A percentile compares a stretch with the other conserved stretches of the same genome.
Conservation (phyloP, 2,113 vertebrate genomes). For the Danio rerio region DNA sequence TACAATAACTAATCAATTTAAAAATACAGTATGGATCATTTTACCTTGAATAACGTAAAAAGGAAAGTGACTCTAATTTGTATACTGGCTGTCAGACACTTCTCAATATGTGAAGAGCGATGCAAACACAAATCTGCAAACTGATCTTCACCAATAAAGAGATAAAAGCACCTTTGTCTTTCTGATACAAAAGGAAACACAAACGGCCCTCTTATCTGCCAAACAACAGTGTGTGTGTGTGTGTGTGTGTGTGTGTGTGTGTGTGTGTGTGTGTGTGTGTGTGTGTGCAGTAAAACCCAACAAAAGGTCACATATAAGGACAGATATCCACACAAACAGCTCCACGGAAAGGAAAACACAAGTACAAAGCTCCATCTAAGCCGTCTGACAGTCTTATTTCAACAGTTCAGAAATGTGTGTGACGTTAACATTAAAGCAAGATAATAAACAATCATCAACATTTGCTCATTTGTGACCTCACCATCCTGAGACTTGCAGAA, state of each 20-base stretch:
- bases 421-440: neutral
- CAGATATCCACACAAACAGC: neutral
- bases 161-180: neutral
- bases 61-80: neutral
- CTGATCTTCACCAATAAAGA: neutral
- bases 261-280: neutral
- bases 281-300: neutral
- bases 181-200: slow-evolving; percentile 2
- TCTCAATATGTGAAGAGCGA: too few species aligned
- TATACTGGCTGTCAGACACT: neutral
- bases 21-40: neutral
- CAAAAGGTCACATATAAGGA: neutral
- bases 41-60: neutral
- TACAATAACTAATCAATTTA: too few species aligned
- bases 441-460: neutral
- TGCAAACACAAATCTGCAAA: neutral
- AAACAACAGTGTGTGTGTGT: neutral
- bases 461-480: neutral
- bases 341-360: slow-evolving; percentile 7
- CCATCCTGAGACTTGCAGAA: slow-evolving; percentile 11
- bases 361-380: neutral
- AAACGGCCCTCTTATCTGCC: slow-evolving; percentile 21
- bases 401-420: neutral
- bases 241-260: neutral
- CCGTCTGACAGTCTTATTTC: neutral